Percentiles rank a stretch among this genome's conserved stretches.
phyloP scores from a whole-genome alignment of 1,140 invertebrate species.

The Rhopalosiphum padi region DNA sequence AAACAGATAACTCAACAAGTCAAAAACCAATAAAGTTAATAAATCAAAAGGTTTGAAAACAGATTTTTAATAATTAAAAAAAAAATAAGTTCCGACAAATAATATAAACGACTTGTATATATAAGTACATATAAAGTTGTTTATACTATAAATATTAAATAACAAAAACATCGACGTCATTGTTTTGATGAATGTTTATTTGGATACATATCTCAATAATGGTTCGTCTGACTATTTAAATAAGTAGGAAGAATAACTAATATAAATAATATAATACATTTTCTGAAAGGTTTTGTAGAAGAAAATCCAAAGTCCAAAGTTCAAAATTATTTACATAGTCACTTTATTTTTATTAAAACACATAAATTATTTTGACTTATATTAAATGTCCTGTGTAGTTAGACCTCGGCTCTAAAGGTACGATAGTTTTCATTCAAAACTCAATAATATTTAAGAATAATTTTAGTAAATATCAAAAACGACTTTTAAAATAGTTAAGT shows the following conservation, averaged over 20 bases:
- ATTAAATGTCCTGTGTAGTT: not conserved
- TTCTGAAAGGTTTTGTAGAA: not conserved
- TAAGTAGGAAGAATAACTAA: not conserved
- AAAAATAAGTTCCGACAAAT: not conserved
- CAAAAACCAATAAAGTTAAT: not conserved
- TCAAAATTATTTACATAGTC: not conserved
- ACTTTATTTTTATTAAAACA: not conserved
- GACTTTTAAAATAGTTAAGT: not conserved
- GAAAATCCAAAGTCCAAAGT: conserved; percentile 3
- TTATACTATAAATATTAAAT: not conserved
- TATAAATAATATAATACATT: not conserved
- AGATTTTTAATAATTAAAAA: not conserved
- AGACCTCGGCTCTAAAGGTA: not conserved
- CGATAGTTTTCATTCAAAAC: not conserved
- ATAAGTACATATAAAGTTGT: not conserved
- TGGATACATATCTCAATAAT: not conserved
- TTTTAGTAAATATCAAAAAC: not conserved
- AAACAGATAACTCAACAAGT: not conserved
- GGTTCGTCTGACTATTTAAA: not conserved
- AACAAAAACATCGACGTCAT: not conserved
- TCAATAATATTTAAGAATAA: not conserved
- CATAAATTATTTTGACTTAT: not conserved
- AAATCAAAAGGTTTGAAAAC: not conserved
- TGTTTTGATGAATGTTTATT: not conserved
- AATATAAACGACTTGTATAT: too few relatives aligned